Conservation (phyloP, 2,888 invertebrate species). For the Agrochola macilenta region DNA sequence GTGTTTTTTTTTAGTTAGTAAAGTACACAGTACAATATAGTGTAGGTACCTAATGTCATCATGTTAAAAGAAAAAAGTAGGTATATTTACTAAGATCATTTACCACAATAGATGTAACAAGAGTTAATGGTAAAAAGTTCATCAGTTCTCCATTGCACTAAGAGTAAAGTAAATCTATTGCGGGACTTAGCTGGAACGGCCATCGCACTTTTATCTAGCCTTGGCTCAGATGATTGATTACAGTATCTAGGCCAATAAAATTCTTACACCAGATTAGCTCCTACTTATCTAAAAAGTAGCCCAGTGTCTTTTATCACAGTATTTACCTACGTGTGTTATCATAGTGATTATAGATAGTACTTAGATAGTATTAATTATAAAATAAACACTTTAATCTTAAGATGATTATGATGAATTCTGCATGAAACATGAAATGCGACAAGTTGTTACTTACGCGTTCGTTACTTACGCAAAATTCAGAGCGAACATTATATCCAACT, state of each 20-base stretch:
- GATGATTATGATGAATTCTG: conserved; percentile 7
- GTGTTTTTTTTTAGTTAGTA: too few species aligned
- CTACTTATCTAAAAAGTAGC: conserved; percentile 41
- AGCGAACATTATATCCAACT: background rate
- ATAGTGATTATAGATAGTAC: conserved; percentile 31
- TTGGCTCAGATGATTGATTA: conserved; percentile 35
- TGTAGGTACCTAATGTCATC: background rate
- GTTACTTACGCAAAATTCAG: background rate
- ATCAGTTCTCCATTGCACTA: background rate
- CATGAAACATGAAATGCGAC: background rate
- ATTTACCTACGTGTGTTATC: conserved; percentile 41
- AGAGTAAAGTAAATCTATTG: background rate
- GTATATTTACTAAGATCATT: background rate
- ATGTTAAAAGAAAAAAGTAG: background rate
- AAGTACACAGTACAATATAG: too few species aligned
- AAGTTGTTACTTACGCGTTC: background rate
- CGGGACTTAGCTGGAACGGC: background rate
- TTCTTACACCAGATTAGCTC: conserved; percentile 44
- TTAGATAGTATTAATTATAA: conserved; percentile 30
- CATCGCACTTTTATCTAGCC: conserved; percentile 25
- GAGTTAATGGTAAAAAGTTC: background rate
- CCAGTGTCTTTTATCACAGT: conserved; percentile 42
- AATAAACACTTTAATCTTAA: conserved; percentile 31
- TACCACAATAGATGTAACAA: background rate
- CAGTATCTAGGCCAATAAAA: conserved; percentile 49